phyloP scores from a whole-genome alignment of 2,888 invertebrate genomes.

The Acanthococcus lagerstroemiae region DNA sequence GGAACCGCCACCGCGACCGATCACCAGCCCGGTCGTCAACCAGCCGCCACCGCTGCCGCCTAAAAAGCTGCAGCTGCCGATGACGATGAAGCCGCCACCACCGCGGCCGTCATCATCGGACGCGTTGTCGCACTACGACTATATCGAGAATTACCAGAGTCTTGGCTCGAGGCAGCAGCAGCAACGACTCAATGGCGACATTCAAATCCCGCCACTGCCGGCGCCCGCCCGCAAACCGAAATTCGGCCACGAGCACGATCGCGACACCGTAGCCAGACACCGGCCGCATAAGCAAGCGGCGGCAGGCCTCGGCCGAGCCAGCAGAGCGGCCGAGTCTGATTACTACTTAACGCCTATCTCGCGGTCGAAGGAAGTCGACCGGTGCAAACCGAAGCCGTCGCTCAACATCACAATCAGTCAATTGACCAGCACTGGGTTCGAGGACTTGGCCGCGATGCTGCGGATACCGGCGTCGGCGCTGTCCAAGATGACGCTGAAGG shows the following conservation, averaged over 20 bases:
- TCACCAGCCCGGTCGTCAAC: slow-evolving; percentile 47
- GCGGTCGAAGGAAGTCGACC: slow-evolving; percentile 12
- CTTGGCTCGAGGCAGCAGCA: slow-evolving; percentile 37
- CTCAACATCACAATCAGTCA: slow-evolving; percentile 74
- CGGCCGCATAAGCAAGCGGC: slow-evolving; percentile 40
- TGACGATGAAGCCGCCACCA: slow-evolving; percentile 53
- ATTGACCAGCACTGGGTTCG: slow-evolving; percentile 68
- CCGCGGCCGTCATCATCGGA: slow-evolving; percentile 45
- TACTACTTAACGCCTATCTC: slow-evolving; percentile 56
- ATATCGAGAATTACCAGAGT: slow-evolving; percentile 46
- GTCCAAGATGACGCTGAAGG: slow-evolving; percentile 76
- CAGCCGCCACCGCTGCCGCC: slow-evolving; percentile 66
- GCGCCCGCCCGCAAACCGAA: slow-evolving; percentile 50
- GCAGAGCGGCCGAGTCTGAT: slow-evolving; percentile 34
- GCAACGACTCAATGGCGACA: slow-evolving; percentile 36
- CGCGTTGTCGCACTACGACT: slow-evolving; percentile 47
- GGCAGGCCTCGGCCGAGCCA: too few relatives aligned
- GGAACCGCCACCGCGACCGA: slow-evolving; percentile 59
- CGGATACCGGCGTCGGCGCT: slow-evolving; percentile 68
- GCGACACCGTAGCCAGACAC: slow-evolving; percentile 41
- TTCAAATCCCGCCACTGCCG: slow-evolving; percentile 51
- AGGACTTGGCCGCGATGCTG: slow-evolving; percentile 63
- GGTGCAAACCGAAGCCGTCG: slow-evolving; percentile 38
- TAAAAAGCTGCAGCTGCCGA: slow-evolving; percentile 53
- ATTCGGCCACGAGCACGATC: slow-evolving; percentile 42